These are phyloP conservation scores for Xiphophorus birchmanni DNA, from an alignment of 2,797 vertebrate species.

Conservation along the genomic window DNA sequence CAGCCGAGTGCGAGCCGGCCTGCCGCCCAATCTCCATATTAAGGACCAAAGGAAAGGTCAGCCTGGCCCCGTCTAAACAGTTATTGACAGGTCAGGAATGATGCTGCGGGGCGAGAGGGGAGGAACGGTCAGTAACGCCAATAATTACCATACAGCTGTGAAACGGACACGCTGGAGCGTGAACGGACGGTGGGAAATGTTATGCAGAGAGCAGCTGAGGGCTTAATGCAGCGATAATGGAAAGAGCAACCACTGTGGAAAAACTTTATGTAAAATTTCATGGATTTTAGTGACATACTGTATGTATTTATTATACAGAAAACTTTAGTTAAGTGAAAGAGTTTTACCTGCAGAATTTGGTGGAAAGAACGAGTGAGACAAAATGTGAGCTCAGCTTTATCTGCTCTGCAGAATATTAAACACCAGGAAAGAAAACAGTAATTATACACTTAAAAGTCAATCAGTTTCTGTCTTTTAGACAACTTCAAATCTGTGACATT, in stretches of 20 bases:
- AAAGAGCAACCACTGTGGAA: constrained; percentile 8
- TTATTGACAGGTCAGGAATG: constrained; percentile 52
- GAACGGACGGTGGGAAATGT: constrained; percentile 37
- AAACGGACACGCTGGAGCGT: constrained; percentile 52
- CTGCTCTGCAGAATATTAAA: constrained; percentile 1
- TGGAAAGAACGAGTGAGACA: neutral
- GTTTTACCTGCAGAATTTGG: neutral
- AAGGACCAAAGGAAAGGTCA: constrained; percentile 65
- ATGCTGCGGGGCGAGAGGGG: constrained; percentile 25
- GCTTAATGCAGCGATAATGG: constrained; percentile 2
- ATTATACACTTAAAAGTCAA: constrained; percentile 5
- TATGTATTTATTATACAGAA: neutral
- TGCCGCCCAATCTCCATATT: constrained; percentile 61
- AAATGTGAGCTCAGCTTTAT: neutral
- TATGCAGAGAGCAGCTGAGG: constrained; percentile 26
- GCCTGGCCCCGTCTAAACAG: constrained; percentile 52
- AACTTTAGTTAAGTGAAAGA: neutral
- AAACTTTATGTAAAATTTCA: neutral
- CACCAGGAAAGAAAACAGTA: constrained; percentile 16
- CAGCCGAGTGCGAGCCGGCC: constrained; percentile 28
- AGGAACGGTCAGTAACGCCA: constrained; percentile 45
- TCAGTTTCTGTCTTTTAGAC: constrained; percentile 20
- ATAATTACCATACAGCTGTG: constrained; percentile 43
- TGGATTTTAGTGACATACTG: neutral
- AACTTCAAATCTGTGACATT: constrained; percentile 31